Evolutionary conservation across 2,797 vertebrate genomes (phyloP).

Genomic region (Danio jaintianensis): DNA sequence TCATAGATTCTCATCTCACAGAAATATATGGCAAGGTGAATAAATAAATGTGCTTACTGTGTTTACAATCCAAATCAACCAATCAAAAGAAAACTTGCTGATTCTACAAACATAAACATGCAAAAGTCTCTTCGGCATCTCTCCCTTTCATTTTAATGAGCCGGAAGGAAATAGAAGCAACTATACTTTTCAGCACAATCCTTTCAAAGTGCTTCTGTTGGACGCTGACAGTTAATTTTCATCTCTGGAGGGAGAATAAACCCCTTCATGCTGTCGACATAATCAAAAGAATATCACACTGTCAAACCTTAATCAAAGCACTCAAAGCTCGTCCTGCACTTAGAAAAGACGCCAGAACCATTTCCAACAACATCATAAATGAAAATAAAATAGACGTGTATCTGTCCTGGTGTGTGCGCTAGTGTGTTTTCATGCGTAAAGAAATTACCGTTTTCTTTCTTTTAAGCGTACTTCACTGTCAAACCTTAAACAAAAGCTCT

Average conservation of each 20-base stretch:
- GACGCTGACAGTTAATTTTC: conserved; percentile 44
- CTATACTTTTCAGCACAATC: conserved; percentile 4
- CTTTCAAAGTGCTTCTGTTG: conserved; percentile 35
- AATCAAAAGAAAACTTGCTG: conserved; percentile 19
- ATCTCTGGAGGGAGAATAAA: conserved; percentile 41
- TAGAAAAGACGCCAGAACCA: conserved; percentile 1
- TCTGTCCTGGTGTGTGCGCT: background rate
- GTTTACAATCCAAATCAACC: background rate
- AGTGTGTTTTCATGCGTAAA: background rate
- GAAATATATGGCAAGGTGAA: background rate
- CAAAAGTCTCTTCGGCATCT: conserved; percentile 16
- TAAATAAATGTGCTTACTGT: background rate
- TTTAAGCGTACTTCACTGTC: conserved; percentile 21
- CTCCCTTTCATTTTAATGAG: conserved; percentile 41
- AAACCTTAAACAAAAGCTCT: conserved; percentile 29
- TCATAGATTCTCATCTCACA: background rate
- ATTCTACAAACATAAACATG: conserved; percentile 29
- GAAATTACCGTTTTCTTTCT: conserved; percentile 30
- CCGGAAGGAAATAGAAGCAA: conserved; percentile 19
- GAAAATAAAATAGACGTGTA: conserved; percentile 40
- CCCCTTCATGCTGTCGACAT: conserved; percentile 37
- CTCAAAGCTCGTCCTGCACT: conserved; percentile 26
- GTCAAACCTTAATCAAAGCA: conserved; percentile 46
- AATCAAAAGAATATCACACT: conserved; percentile 47
- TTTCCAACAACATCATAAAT: conserved; percentile 35